Conservation (phyloP, 1,140 invertebrate species). For the Cyclargus thomasi region DNA sequence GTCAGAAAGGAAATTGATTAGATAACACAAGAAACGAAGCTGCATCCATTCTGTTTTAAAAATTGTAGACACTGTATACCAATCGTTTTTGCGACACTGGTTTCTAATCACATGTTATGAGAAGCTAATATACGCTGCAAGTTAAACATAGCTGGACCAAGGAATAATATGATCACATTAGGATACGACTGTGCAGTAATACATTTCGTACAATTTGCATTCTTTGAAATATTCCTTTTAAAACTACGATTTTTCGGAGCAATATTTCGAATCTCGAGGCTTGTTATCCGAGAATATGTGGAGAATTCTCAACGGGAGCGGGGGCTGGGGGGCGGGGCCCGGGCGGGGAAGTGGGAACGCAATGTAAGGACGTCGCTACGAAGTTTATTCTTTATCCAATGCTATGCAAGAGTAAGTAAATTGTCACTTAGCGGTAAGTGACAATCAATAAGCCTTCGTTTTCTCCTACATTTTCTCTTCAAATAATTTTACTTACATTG, state of each 20-base stretch:
- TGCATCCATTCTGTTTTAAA: too few relatives aligned
- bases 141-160: background rate
- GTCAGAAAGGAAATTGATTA: too few relatives aligned
- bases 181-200: background rate
- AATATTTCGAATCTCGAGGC: slow-evolving; percentile 30
- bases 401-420: background rate
- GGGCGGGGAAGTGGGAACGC: background rate
- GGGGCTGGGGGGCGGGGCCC: background rate
- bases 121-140: background rate
- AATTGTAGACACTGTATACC: too few relatives aligned
- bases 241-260: slow-evolving; percentile 31
- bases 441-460: background rate
- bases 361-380: background rate
- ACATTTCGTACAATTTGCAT: slow-evolving; percentile 5
- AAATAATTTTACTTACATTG: background rate
- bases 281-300: slow-evolving; percentile 29
- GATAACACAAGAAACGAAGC: too few relatives aligned
- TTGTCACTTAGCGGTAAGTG: background rate
- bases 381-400: slow-evolving; percentile 1
- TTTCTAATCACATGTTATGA: background rate
- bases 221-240: slow-evolving; percentile 23
- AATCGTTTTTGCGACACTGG: too few relatives aligned
- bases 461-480: background rate
- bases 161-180: background rate
- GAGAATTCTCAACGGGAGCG: slow-evolving; percentile 17